Evolutionary conservation across 1,140 invertebrate genomes (phyloP), one percentile per base, ranked within the genome.

Genomic region (Neodiprion lecontei): DNA sequence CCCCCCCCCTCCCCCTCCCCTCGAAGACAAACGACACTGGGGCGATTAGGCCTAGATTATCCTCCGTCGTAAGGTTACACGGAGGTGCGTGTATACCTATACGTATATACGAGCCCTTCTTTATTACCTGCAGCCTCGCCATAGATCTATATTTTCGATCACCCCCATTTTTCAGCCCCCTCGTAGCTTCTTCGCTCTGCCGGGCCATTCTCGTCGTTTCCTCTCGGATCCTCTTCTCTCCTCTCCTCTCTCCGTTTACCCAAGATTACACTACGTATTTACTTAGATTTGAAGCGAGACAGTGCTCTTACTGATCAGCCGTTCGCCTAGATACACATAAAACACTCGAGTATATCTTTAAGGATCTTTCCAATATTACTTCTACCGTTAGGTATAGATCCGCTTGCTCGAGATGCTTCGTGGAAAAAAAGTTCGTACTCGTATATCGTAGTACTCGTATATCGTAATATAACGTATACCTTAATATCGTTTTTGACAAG

Each of bases 41-140:
- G 53, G 53, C 53, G 53, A 61, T 61, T 61, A 61, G 53, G 53
- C 53, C 53, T 61, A 61, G 53, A 61, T 61, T 61, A 61, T 61
- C 53, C 53, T 61, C 53, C 53, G 53, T 61, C 53, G 53, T 61
- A 17, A 17, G n/a, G 53, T 61, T 61, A 61, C 53, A 40, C 28
- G 28, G 5, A 40, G 28, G 28, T 61, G n/a, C 53, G 11, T 17
- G 53, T 17, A 12, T 17, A 12, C n/a, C 11, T 61, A 61, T 61
- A 61, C 53, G 11, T 61, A 61, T 61, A 61, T 11, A 61, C n/a
- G 11, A 12, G 11, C 53, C 8, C n/a, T 17, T 12, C 53, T 61
- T 61, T 61, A 61, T 61, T 61, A 61, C 53, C 28, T 40, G 28
- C 53, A 12, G 53, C 53, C 11, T 61, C 9, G 11, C 53, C 11